Base-by-base conservation (phyloP, 2,888 invertebrate species). In the Drosophila rellima region DNA sequence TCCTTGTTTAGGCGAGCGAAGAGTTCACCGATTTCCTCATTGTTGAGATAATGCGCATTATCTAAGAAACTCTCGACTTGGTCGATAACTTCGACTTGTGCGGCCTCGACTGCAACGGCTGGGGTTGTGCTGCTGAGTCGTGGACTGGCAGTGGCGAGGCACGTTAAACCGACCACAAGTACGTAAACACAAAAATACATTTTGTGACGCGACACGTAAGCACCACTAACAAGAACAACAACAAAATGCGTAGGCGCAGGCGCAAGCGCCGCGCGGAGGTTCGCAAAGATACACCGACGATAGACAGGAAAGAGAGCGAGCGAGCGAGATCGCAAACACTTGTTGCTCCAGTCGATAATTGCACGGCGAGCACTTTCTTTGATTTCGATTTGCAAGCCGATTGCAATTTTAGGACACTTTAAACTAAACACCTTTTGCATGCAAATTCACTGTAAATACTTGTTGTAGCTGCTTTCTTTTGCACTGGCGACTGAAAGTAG, bases 21-120 rank as follows among this genome's bases (percentile, higher is more conserved):
- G 47, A 96, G 92, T 56, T 93, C 93, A 10, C 94, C 94, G 42
- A 97, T 93, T 68, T 96, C 95, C 18, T 95, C 94, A 88, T 97
- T 96, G 80, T 94, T 94, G 1, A 94, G 94, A 91, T 97, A 97
- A 73, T 94, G 94, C 0, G 94, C 93, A 51, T 80, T 54, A 13
- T 63, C 73, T 7, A 91, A 48, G 61, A 91, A 91, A 57, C 81
- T 85, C 51, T 88, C 88, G 31, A 74, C 57, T 65, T 91, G 88
- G 17, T 65, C 63, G 2, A 88, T 47, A 20, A 82, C 73, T 54
- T 73, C 40, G 10, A 89, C 85, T 13, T 82, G 44, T 1, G 61
- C 75, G 4, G 23, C 31, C 8, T 35, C 7, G 11, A 50, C 26
- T 13, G 42, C 18, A 40, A 31, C 7, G n/a, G 55, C 8, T 10